These are phyloP conservation scores for Triops cancriformis DNA, from an alignment of 1,140 invertebrate species.

Conservation along the genomic window DNA sequence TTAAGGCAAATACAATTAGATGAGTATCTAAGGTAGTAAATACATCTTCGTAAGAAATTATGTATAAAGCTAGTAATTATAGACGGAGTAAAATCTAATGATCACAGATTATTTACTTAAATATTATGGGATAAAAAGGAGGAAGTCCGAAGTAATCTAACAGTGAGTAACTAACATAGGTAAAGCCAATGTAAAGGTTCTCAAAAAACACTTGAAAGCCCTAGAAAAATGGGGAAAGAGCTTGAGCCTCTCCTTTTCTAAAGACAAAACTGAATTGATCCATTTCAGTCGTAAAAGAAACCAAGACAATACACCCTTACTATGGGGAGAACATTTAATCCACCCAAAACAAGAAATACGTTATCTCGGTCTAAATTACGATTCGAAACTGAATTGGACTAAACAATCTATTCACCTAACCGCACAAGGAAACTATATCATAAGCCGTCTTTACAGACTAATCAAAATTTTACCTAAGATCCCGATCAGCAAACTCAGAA, in stretches of 20 bases:
- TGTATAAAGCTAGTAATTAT: no score
- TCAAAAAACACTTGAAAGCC: slow-evolving; percentile 8
- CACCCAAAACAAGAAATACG: background rate
- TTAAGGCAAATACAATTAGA: no score
- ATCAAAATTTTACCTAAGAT: background rate
- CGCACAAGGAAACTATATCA: background rate
- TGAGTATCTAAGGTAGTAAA: no score
- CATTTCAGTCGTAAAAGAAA: slow-evolving; percentile 17
- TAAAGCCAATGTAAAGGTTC: background rate
- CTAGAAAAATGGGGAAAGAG: no score
- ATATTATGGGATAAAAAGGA: no score
- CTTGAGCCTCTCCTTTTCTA: no score
- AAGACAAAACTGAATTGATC: slow-evolving; percentile 19
- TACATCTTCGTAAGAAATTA: no score
- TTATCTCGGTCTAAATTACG: background rate
- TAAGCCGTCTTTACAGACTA: background rate
- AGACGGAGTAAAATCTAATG: no score
- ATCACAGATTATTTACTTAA: no score
- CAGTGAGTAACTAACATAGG: no score
- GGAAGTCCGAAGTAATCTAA: no score
- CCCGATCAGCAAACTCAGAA: background rate
- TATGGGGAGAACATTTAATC: slow-evolving; percentile 11
- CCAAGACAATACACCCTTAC: background rate
- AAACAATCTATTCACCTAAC: background rate
- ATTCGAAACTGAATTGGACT: slow-evolving; percentile 17